These are phyloP conservation scores for Rhinogobio ventralis DNA, from an alignment of 2,797 vertebrate genomes.

Conservation along the genomic window DNA sequence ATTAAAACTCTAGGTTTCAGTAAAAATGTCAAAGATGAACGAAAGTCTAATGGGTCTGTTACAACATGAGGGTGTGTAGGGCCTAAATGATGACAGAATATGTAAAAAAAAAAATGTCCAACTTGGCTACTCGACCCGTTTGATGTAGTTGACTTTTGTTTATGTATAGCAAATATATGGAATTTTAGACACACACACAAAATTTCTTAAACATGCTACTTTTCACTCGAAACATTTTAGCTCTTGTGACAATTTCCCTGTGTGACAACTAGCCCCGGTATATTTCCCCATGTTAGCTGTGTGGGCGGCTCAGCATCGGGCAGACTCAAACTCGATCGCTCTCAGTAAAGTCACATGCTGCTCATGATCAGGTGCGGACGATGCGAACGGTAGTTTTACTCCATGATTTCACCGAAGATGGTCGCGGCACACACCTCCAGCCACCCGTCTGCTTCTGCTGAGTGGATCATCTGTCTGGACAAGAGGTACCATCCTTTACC, in stretches of 20 bases:
- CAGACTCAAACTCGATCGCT: constrained; percentile 27
- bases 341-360: constrained; percentile 36
- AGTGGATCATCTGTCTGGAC: constrained; percentile 95
- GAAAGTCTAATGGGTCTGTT: too few relatives aligned
- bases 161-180: too few relatives aligned
- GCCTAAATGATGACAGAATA: too few relatives aligned
- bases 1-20: too few relatives aligned
- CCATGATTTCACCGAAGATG: constrained; percentile 84
- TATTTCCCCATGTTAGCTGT: neutral
- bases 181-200: too few relatives aligned
- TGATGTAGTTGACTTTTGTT: too few relatives aligned
- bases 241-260: neutral
- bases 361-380: constrained; percentile 43
- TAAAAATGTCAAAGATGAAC: too few relatives aligned
- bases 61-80: too few relatives aligned
- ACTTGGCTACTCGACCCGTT: too few relatives aligned
- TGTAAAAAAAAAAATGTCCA: too few relatives aligned
- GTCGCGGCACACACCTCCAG: constrained; percentile 89
- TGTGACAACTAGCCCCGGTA: constrained; percentile 23
- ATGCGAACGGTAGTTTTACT: constrained; percentile 50
- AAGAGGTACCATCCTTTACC: constrained; percentile 83
- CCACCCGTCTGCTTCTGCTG: constrained; percentile 86
- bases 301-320: constrained; percentile 32
- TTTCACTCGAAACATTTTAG: neutral
- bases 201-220: neutral